Evolutionary conservation across 2,888 invertebrate species (phyloP).

Genomic region (Agrotis clavis): DNA sequence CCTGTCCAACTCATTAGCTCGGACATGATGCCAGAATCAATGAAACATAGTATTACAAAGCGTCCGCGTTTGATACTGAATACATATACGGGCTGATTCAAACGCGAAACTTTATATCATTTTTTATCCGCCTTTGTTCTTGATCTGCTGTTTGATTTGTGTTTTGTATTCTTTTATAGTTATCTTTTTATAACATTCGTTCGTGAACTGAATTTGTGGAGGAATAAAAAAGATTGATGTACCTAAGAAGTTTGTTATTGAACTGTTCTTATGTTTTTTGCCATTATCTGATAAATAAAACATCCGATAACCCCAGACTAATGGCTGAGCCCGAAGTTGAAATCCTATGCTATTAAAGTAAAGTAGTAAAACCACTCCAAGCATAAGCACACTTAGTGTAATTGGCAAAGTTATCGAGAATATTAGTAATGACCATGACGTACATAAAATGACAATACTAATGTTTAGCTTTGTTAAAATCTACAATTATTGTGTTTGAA

Average conservation of each 20-base stretch:
- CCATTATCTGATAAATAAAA: constrained; percentile 43
- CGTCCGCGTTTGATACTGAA: neutral
- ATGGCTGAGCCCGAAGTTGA: constrained; percentile 21
- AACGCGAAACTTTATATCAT: neutral
- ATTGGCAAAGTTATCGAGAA: constrained; percentile 41
- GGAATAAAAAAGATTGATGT: constrained; percentile 38
- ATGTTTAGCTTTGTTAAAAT: constrained; percentile 8
- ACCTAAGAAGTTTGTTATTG: constrained; percentile 31
- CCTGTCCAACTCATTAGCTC: neutral
- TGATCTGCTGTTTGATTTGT: constrained; percentile 48
- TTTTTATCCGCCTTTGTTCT: constrained; percentile 32
- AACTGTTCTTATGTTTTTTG: constrained; percentile 31
- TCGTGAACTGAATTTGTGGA: constrained; percentile 35
- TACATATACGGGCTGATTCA: neutral
- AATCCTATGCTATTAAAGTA: constrained; percentile 37
- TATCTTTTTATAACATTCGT: constrained; percentile 35
- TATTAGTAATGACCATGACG: constrained; percentile 22
- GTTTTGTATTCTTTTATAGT: constrained; percentile 33
- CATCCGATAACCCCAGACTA: constrained; percentile 25
- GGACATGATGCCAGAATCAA: neutral
- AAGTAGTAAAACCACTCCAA: constrained; percentile 43
- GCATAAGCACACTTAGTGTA: constrained; percentile 37
- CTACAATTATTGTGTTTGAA: neutral
- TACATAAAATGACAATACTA: neutral
- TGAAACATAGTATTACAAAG: neutral